Evolutionary conservation across 1,140 invertebrate genomes (phyloP), one percentile per base, ranked within the genome.

Genomic region (Pararge aegeria): DNA sequence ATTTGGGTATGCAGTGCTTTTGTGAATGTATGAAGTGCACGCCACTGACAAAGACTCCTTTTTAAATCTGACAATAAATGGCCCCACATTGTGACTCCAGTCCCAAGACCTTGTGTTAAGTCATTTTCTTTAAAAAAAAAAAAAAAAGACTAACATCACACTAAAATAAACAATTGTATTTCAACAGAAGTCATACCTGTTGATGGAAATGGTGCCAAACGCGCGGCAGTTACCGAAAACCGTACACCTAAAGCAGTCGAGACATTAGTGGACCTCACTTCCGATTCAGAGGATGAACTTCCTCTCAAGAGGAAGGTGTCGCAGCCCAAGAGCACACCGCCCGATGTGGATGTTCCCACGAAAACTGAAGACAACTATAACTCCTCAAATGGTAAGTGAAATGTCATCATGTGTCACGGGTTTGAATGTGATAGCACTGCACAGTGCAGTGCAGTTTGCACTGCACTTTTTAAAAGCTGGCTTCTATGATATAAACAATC

Each of bases 221-320:
- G 78, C 0, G 78, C 80, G 5, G 85, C 82, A 0, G 76, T 89
- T 0, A 84, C 84, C 6, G 83, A 87, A 48, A 59, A 34, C 5
- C 71, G 83, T 1, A 72, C 72, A 1, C 66, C 84, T 0, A 84
- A 87, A 49, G 53, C 83, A 0, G 71, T 81, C 0, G 81, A 80
- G 19, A 76, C 81, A 0, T 61, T 89, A 1, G 89, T 90, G 0
- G 89, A 91, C 66, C 78, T 91, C 30, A 90, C 88, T 3, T 90
- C 88, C 0, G 89, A 90, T 61, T 89, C 87, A 1, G 89, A 90
- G 30, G 89, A 90, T 52, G 89, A 90, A 53, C 58, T 84, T 66
- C 89, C 89, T 0, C 76, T 90, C 6, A 88, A 89, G 66, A 73
- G 87, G 60, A 90, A 90, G 58, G 71, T 83, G 7, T 78, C 86